A percentile compares a stretch with the other conserved stretches of the same genome.
Evolutionary conservation across 2,888 invertebrate genomes (phyloP).

Genomic region (Drosophila fulvimacula): DNA sequence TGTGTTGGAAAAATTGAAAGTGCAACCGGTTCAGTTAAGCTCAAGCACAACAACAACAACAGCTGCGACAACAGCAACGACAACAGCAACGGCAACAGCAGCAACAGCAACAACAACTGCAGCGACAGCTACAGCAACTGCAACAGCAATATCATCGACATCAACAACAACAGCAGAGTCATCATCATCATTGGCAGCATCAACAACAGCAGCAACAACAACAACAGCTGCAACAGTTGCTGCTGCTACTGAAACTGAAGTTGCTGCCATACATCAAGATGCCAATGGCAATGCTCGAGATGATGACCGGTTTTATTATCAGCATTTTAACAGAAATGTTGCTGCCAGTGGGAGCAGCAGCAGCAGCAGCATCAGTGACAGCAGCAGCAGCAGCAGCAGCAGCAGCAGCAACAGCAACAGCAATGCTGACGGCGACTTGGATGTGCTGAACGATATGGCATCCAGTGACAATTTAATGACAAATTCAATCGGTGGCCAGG

Average conservation of each 20-base stretch:
- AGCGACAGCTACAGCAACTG: not conserved
- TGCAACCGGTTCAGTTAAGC: conserved; percentile 78
- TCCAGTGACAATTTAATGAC: conserved; percentile 71
- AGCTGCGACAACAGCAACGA: conserved; percentile 24
- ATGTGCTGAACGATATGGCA: conserved; percentile 53
- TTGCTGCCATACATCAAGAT: conserved; percentile 54
- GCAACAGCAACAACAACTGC: conserved; percentile 13
- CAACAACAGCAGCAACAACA: conserved; percentile 49
- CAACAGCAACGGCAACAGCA: conserved; percentile 32
- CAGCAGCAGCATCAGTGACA: conserved; percentile 17
- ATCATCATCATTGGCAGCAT: conserved; percentile 22
- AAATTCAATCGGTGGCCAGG: conserved; percentile 62
- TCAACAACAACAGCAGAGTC: conserved; percentile 23
- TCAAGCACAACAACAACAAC: conserved; percentile 25
- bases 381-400: conserved; percentile 20
- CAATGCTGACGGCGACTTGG: conserved; percentile 41
- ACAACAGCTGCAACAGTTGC: conserved; percentile 36
- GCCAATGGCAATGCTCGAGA: conserved; percentile 42
- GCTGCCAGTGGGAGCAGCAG: conserved; percentile 29
- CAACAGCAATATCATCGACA: conserved; percentile 2
- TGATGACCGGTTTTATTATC: conserved; percentile 81
- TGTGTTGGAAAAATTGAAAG: conserved; percentile 82
- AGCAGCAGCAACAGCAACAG: conserved; percentile 21
- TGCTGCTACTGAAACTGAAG: conserved; percentile 34
- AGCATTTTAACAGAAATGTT: conserved; percentile 54